Percentiles rank a stretch among this genome's conserved stretches.
Evolutionary conservation across 2,797 vertebrate genomes (phyloP).

Genomic region (Neostethus bicornis): DNA sequence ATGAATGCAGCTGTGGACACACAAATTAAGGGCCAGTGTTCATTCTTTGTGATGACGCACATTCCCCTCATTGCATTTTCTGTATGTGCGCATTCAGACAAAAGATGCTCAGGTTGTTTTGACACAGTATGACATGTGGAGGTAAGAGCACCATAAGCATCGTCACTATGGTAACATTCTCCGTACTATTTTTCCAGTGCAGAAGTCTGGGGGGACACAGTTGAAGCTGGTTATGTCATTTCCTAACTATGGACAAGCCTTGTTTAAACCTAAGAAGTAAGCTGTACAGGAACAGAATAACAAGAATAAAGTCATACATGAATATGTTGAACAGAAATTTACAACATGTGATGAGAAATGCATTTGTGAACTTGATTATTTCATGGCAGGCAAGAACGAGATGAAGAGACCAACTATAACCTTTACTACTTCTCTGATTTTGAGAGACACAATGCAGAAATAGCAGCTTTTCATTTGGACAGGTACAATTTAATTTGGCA

Average conservation of each 20-base stretch:
- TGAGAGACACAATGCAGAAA: conserved; percentile 88
- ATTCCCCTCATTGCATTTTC: background rate
- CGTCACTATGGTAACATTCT: conserved; percentile 58
- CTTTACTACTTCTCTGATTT: conserved; percentile 92
- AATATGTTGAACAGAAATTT: background rate
- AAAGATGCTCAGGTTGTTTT: conserved; percentile 8
- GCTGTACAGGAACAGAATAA: conserved; percentile 18
- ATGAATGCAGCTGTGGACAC: background rate
- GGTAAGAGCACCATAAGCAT: conserved; percentile 7
- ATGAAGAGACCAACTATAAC: conserved; percentile 84
- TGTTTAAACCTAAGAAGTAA: conserved; percentile 90
- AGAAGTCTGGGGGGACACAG: conserved; percentile 86
- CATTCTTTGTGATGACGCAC: conserved; percentile 19
- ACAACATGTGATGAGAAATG: background rate
- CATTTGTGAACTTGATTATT: background rate
- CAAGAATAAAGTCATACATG: background rate
- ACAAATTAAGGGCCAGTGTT: background rate
- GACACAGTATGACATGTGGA: background rate
- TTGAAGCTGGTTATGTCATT: conserved; percentile 85
- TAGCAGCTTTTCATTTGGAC: conserved; percentile 87
- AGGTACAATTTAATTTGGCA: conserved; percentile 64
- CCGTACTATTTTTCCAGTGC: conserved; percentile 73
- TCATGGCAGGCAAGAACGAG: conserved; percentile 78
- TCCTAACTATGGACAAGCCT: conserved; percentile 81
- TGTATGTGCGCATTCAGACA: background rate